A percentile compares a stretch with the other conserved stretches of the same genome.
phyloP scores from a whole-genome alignment of 2,888 invertebrate genomes.

The Monoplex corrugatus region DNA sequence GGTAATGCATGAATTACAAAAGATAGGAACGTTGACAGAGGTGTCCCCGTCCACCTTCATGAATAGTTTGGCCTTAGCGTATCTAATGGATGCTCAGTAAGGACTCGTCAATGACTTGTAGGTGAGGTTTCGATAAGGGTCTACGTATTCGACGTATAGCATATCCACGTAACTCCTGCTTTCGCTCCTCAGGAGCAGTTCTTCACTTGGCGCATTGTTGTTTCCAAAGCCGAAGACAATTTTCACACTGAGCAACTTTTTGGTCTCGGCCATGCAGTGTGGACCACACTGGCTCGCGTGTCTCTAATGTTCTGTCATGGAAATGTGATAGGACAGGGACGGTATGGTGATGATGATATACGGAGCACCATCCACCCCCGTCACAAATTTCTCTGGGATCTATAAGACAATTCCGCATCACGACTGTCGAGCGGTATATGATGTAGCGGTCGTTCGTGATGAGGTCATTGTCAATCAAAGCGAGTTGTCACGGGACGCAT shows the following conservation, averaged over 20 bases:
- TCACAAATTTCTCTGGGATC: background rate
- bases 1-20: slow-evolving; percentile 27
- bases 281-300: slow-evolving; percentile 13
- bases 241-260: background rate
- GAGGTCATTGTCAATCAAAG: background rate
- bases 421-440: background rate
- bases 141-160: slow-evolving; percentile 27
- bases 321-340: background rate
- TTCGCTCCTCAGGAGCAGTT: background rate
- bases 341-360: background rate
- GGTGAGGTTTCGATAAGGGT: slow-evolving; percentile 44
- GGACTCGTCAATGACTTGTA: slow-evolving; percentile 23
- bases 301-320: background rate
- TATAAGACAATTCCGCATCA: background rate
- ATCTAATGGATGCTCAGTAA: slow-evolving; percentile 14
- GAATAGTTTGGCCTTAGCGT: background rate
- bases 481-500: slow-evolving; percentile 18
- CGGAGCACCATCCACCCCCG: background rate
- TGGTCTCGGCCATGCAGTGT: background rate
- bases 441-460: background rate
- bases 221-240: slow-evolving; percentile 35
- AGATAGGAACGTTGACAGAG: slow-evolving; percentile 43
- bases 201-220: background rate
- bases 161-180: slow-evolving; percentile 21
- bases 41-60: slow-evolving; percentile 50